phyloP scores from a whole-genome alignment of 2,113 vertebrate genomes.

The Emydura subglobosa region DNA sequence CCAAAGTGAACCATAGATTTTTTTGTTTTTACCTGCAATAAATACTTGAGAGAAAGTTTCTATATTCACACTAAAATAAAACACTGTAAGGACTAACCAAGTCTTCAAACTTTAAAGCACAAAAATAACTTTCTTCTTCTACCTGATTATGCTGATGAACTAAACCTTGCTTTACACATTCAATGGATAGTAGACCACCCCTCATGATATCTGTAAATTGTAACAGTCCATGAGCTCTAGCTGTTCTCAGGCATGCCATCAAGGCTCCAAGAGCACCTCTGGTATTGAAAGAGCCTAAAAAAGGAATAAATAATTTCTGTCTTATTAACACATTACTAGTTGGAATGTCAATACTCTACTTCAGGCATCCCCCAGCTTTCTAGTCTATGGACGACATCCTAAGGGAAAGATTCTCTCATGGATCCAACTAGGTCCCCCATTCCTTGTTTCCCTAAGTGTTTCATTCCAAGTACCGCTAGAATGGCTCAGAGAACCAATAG shows the following conservation, averaged over 20 bases:
- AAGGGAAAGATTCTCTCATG: not conserved
- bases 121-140: not conserved
- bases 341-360: not conserved
- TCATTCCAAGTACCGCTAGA: rapidly evolving
- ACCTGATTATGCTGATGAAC: conserved; percentile 95
- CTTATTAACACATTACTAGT: not conserved
- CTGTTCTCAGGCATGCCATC: conserved; percentile 93
- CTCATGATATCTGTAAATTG: conserved; percentile 79
- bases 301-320: not conserved
- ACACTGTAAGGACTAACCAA: not conserved
- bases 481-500: not conserved
- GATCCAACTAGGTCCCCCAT: not conserved
- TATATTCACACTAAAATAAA: not conserved
- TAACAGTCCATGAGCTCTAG: conserved; percentile 89
- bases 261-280: conserved; percentile 91
- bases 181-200: conserved; percentile 83
- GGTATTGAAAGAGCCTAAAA: conserved; percentile 72
- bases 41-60: not conserved
- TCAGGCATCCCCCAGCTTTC: not conserved
- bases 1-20: not conserved
- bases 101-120: not conserved
- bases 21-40: not conserved
- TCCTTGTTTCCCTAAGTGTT: not conserved
- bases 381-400: not conserved
- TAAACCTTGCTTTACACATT: conserved; percentile 86